These are phyloP conservation scores for Physeter macrocephalus DNA, from an alignment of 2,113 vertebrate genomes.

Conservation along the genomic window DNA sequence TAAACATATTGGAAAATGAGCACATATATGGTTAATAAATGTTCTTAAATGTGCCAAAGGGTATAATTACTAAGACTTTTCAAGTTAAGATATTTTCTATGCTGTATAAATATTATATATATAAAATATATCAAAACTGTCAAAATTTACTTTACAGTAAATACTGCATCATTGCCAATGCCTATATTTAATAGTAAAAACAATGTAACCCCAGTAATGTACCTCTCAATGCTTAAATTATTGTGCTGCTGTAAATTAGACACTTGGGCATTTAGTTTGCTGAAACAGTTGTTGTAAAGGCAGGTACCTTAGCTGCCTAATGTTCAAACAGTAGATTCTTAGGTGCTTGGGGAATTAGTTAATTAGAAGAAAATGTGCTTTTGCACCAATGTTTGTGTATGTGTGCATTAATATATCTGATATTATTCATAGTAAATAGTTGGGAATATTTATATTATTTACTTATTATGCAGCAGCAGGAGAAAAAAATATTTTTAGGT, in stretches of 20 bases:
- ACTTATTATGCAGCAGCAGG: not conserved
- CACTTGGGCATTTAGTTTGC: not conserved
- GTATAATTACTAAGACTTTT: constrained; percentile 2
- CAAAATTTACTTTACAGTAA: not conserved
- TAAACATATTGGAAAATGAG: not conserved
- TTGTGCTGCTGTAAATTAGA: not conserved
- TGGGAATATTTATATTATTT: not conserved
- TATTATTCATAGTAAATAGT: not conserved
- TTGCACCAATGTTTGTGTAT: not conserved
- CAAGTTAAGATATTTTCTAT: not conserved
- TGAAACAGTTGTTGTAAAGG: not conserved
- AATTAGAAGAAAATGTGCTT: not conserved
- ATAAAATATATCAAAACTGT: not conserved
- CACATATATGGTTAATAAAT: not conserved
- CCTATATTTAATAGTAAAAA: not conserved
- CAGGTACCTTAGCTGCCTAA: not conserved
- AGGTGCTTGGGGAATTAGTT: not conserved
- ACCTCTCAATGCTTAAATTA: not conserved
- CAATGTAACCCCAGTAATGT: not conserved
- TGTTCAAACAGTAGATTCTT: not conserved
- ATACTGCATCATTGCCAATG: not conserved
- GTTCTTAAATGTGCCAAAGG: not conserved
- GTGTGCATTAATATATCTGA: not conserved
- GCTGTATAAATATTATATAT: not conserved
- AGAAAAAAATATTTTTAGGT: not conserved